Conservation (phyloP, 2,797 vertebrate species). For the Poeciliopsis gracilis region DNA sequence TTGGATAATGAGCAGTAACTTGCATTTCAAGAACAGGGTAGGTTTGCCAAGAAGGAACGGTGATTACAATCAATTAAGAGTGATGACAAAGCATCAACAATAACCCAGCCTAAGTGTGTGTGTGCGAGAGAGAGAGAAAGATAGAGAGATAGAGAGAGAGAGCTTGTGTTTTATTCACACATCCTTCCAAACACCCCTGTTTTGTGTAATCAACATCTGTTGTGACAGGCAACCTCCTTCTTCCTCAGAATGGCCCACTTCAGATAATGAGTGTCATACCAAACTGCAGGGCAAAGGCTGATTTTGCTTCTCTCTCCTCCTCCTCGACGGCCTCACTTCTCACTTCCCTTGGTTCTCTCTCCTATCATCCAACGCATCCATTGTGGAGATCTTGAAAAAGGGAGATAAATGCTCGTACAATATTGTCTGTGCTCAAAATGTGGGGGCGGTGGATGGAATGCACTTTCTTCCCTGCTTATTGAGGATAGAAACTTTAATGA, state of each 20-base stretch:
- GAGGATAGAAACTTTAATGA: slow-evolving; percentile 9
- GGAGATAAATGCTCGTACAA: slow-evolving; percentile 41
- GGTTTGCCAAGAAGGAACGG: slow-evolving; percentile 74
- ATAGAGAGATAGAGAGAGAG: slow-evolving; percentile 15
- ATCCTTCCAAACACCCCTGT: slow-evolving; percentile 74
- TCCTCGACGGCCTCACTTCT: slow-evolving; percentile 69
- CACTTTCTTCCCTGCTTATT: slow-evolving; percentile 17
- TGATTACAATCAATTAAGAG: slow-evolving; percentile 80
- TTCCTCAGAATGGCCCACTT: slow-evolving; percentile 80
- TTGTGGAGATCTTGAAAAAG: slow-evolving; percentile 62
- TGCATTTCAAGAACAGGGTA: slow-evolving; percentile 75
- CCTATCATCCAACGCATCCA: slow-evolving; percentile 63
- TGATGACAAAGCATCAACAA: slow-evolving; percentile 75
- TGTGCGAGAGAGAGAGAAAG: slow-evolving; percentile 21
- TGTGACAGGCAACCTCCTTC: slow-evolving; percentile 76
- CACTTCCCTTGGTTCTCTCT: slow-evolving; percentile 60
- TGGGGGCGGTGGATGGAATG: slow-evolving; percentile 36
- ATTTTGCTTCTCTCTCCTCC: slow-evolving; percentile 76
- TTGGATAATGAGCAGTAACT: slow-evolving; percentile 78
- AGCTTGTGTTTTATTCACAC: slow-evolving; percentile 67
- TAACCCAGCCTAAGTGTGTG: slow-evolving; percentile 37
- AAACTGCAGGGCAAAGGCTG: slow-evolving; percentile 79
- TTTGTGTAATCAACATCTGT: slow-evolving; percentile 82
- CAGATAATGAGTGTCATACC: slow-evolving; percentile 81
- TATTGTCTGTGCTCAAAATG: slow-evolving; percentile 33